Evolutionary conservation across 1,140 invertebrate genomes (phyloP).

Genomic region (Pseudomyrmex pallidus): DNA sequence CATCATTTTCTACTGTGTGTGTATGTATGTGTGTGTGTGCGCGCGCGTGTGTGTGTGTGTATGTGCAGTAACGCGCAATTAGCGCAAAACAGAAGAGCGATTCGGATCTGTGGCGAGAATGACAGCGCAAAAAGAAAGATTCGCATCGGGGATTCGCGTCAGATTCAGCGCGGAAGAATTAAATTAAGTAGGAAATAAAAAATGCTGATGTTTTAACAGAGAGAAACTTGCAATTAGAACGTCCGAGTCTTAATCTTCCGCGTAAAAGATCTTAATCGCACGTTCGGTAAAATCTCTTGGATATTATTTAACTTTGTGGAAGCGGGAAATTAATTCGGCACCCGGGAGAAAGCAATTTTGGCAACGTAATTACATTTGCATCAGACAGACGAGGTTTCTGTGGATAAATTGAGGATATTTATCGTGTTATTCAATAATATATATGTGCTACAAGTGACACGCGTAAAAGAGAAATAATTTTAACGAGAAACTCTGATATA

Average conservation of each 20-base stretch:
- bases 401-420: not conserved
- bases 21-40: not conserved
- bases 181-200: constrained; percentile 23
- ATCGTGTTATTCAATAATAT: not conserved
- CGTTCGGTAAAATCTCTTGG: too few species aligned
- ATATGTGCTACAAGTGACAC: not conserved
- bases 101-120: not conserved
- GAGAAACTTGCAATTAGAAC: too few species aligned
- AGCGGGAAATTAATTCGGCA: not conserved
- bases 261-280: too few species aligned
- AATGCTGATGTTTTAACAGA: constrained; percentile 19
- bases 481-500: too few species aligned
- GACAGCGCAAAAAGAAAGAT: constrained; percentile 15
- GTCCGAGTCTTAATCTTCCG: too few species aligned
- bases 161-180: constrained; percentile 26
- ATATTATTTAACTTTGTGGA: too few species aligned
- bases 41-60: too few species aligned
- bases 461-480: too few species aligned
- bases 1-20: too few species aligned
- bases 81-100: not conserved
- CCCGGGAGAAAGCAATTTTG: not conserved
- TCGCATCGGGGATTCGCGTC: constrained; percentile 28
- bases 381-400: not conserved
- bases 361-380: constrained; percentile 15
- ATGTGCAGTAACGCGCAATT: not conserved